Percentiles rank a stretch among this genome's conserved stretches.
phyloP scores from a whole-genome alignment of 2,797 vertebrate species.

The Scarus forsteni region DNA sequence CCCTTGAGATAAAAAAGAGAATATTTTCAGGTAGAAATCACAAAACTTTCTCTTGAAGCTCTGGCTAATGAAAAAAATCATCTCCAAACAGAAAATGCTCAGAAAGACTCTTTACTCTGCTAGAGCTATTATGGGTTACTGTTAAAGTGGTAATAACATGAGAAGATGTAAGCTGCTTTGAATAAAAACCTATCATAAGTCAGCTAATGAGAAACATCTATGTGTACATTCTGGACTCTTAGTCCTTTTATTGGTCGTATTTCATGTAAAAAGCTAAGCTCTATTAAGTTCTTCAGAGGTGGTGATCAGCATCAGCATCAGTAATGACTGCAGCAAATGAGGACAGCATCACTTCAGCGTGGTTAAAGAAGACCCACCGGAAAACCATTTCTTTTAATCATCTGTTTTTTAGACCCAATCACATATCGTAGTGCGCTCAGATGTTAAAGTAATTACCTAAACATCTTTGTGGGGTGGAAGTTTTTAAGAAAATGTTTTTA shows the following conservation, averaged over 20 bases:
- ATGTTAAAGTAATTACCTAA: background rate
- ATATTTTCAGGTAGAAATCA: background rate
- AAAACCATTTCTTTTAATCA: background rate
- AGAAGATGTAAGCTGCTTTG: background rate
- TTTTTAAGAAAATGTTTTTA: background rate
- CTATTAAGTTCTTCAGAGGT: background rate
- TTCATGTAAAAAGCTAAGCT: background rate
- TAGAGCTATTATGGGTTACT: too few relatives aligned
- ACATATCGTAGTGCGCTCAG: background rate
- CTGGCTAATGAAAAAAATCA: constrained; percentile 2
- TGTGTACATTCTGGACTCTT: background rate
- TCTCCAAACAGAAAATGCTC: background rate
- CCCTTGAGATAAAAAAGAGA: constrained; percentile 79
- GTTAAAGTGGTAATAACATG: too few relatives aligned
- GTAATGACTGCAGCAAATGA: background rate
- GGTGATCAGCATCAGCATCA: background rate
- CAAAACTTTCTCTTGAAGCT: background rate
- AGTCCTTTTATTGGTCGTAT: background rate
- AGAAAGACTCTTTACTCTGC: too few relatives aligned
- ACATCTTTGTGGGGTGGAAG: background rate
- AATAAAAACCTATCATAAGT: background rate
- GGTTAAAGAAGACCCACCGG: background rate
- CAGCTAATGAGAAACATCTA: background rate
- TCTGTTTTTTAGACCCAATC: too few relatives aligned
- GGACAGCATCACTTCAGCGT: background rate